Evolutionary conservation across 2,113 vertebrate species (phyloP).

Genomic region (Sapajus apella): DNA sequence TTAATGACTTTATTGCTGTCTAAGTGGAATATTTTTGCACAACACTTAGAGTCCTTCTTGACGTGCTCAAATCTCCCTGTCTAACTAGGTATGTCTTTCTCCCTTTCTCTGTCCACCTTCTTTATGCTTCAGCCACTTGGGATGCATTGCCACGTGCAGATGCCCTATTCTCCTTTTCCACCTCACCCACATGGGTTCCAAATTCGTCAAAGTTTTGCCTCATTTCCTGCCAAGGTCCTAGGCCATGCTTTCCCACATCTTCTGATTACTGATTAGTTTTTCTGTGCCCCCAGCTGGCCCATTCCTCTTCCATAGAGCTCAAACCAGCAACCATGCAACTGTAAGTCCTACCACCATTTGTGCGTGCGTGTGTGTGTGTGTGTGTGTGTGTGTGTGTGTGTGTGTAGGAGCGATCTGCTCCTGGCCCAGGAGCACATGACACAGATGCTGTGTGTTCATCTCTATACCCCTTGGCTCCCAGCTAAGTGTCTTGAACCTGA

Average conservation of each 20-base stretch:
- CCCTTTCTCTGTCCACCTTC: background rate
- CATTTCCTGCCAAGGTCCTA: too few species aligned
- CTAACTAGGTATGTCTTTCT: background rate
- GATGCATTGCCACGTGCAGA: fast-evolving
- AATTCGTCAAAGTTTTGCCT: background rate
- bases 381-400: fast-evolving
- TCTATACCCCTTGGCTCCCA: background rate
- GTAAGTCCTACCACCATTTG: too few species aligned
- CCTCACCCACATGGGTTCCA: background rate
- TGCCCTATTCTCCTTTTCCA: background rate
- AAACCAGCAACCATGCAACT: background rate
- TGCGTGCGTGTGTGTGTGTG: too few species aligned
- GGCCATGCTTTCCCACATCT: background rate
- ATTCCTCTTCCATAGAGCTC: background rate
- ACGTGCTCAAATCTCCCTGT: background rate
- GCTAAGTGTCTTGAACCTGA: background rate
- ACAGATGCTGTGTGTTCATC: background rate
- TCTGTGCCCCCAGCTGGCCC: background rate
- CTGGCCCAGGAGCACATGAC: fast-evolving
- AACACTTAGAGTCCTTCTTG: background rate
- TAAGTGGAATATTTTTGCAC: background rate
- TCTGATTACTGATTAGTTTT: background rate
- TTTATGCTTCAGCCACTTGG: background rate
- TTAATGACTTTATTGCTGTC: background rate
- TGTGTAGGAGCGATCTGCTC: background rate